Percentiles rank a stretch among this genome's conserved stretches.
These are phyloP conservation scores for Hymenochirus boettgeri DNA, from an alignment of 2,113 vertebrate species.

Conservation along the genomic window DNA sequence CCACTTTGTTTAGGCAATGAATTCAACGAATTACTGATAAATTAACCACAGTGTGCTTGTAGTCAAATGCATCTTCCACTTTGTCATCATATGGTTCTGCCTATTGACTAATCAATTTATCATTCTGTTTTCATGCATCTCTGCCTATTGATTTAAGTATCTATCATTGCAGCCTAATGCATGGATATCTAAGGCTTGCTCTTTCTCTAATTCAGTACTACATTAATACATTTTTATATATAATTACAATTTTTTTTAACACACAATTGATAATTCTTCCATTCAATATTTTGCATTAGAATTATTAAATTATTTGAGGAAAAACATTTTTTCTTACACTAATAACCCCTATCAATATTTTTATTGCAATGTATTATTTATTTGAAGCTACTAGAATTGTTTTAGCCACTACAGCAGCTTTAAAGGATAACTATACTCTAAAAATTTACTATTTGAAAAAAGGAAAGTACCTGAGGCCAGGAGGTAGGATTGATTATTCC, in stretches of 20 bases:
- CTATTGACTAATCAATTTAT: conserved; percentile 33
- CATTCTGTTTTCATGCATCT: conserved; percentile 30
- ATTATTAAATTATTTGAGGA: too few relatives aligned
- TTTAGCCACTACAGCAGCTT: too few relatives aligned
- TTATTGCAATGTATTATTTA: too few relatives aligned
- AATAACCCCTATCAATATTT: too few relatives aligned
- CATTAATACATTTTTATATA: conserved; percentile 20
- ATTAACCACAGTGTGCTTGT: conserved; percentile 33
- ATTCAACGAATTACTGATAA: conserved; percentile 24
- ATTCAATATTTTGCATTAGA: neutral
- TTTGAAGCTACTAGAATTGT: too few relatives aligned
- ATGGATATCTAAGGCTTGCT: conserved; percentile 3
- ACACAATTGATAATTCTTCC: conserved; percentile 15
- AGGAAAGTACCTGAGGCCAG: too few relatives aligned
- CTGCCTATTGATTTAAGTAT: conserved; percentile 28
- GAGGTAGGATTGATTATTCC: too few relatives aligned
- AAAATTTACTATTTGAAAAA: too few relatives aligned
- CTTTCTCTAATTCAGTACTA: conserved; percentile 11
- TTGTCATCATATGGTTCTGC: conserved; percentile 19
- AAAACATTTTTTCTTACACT: too few relatives aligned
- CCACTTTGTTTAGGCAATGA: conserved; percentile 12
- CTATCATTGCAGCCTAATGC: conserved; percentile 23
- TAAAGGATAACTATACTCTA: too few relatives aligned
- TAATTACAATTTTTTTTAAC: conserved; percentile 33
- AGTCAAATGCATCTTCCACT: conserved; percentile 23